Percentiles rank a stretch among this genome's conserved stretches.
Conservation (phyloP, 2,113 vertebrate species). For the Sardina pilchardus region DNA sequence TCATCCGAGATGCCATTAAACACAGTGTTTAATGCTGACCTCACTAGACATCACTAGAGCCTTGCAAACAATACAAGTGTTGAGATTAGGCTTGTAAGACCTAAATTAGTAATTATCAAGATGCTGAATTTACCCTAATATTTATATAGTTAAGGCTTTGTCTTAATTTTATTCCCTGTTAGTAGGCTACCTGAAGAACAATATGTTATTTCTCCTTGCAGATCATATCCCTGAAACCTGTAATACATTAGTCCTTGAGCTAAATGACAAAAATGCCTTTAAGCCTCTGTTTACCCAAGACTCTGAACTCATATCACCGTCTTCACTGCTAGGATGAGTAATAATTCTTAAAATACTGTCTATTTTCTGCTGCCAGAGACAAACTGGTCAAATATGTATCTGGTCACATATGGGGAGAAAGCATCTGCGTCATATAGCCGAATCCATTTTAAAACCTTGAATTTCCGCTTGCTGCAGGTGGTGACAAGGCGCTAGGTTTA, state of each 20-base stretch:
- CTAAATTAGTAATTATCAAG: background rate
- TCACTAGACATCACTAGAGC: background rate
- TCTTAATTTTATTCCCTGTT: background rate
- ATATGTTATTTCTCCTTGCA: background rate
- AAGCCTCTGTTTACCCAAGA: background rate
- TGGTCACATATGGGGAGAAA: background rate
- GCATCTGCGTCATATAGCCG: background rate
- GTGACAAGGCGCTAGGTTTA: background rate
- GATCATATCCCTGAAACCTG: background rate
- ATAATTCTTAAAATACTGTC: background rate
- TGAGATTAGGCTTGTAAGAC: background rate
- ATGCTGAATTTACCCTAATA: background rate
- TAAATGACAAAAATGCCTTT: background rate
- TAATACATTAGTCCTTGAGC: background rate
- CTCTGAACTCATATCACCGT: background rate
- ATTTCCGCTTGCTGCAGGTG: background rate
- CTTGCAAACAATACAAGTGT: background rate
- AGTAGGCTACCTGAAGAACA: background rate
- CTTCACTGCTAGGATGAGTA: background rate
- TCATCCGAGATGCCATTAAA: background rate
- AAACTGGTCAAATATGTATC: background rate
- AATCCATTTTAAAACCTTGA: constrained; percentile 1
- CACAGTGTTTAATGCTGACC: background rate
- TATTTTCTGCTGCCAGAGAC: background rate
- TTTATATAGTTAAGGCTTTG: background rate